phyloP scores from a whole-genome alignment of 2,113 vertebrate species.

The Sterrhoptilus dennistouni region DNA sequence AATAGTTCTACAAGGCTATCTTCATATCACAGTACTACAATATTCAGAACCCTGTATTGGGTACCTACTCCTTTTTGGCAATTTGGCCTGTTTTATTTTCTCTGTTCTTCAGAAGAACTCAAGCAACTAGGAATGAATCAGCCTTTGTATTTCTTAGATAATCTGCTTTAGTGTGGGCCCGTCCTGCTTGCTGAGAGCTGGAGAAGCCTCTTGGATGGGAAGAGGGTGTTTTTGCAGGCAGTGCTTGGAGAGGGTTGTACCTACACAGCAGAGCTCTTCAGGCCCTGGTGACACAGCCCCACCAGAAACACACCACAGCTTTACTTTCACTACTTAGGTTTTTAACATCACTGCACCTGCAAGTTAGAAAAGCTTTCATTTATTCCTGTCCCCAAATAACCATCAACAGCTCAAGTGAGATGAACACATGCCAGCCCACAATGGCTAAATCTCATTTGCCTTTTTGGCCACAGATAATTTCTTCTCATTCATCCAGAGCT shows the following conservation, averaged over 20 bases:
- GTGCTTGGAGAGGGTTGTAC: fast-evolving
- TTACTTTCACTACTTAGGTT: background rate
- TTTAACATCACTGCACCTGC: background rate
- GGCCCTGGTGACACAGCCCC: background rate
- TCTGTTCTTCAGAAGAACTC: background rate
- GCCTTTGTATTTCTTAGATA: background rate
- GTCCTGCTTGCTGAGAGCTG: background rate
- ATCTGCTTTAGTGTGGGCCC: background rate
- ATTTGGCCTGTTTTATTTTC: background rate
- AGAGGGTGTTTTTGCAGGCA: background rate
- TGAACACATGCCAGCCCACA: background rate
- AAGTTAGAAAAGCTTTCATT: background rate
- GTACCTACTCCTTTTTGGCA: background rate
- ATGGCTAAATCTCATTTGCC: background rate
- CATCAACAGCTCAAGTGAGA: background rate
- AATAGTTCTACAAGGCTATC: background rate
- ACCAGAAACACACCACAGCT: background rate
- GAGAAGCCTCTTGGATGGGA: background rate
- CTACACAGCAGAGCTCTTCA: background rate
- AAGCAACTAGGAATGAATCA: background rate
- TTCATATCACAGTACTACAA: background rate
- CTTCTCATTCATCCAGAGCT: background rate
- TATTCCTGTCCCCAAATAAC: background rate
- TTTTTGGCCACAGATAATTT: background rate
- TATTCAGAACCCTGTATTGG: background rate